Conservation (phyloP, 2,113 vertebrate species). For the Manacus vitellinus region DNA sequence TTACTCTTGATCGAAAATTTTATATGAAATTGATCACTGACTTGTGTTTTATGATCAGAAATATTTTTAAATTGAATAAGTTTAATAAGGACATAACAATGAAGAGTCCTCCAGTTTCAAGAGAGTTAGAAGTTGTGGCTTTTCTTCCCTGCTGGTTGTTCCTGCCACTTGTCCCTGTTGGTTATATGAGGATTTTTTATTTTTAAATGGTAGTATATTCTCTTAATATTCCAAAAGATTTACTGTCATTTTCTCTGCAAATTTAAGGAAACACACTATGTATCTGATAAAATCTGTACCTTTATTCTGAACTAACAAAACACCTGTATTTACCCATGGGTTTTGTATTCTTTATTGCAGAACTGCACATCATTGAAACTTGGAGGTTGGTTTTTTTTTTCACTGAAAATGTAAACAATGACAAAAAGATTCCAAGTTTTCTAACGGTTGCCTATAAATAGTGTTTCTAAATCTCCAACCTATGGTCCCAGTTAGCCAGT, state of each 20-base stretch:
- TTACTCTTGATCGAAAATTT: not conserved
- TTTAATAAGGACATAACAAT: not conserved
- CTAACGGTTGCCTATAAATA: not conserved
- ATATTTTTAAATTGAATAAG: not conserved
- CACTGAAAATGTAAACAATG: not conserved
- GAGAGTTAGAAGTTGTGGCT: not conserved
- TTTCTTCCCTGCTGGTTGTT: not conserved
- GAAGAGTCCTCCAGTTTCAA: not conserved
- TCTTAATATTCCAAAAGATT: not conserved
- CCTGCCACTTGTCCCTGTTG: not conserved
- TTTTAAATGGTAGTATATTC: not conserved
- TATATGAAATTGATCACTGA: not conserved
- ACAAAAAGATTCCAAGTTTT: not conserved
- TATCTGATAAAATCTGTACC: not conserved
- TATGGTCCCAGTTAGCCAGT: not conserved
- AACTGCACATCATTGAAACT: not conserved
- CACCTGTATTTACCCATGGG: not conserved
- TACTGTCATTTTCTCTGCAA: not conserved
- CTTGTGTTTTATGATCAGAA: not conserved
- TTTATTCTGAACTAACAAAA: not conserved
- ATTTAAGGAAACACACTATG: not conserved
- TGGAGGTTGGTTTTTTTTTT: not conserved
- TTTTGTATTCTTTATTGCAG: not conserved
- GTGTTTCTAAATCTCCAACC: not conserved
- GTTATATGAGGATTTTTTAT: not conserved